Percentiles rank a stretch among this genome's conserved stretches.
phyloP scores from a whole-genome alignment of 1,140 invertebrate genomes.

The Cydia amplana region DNA sequence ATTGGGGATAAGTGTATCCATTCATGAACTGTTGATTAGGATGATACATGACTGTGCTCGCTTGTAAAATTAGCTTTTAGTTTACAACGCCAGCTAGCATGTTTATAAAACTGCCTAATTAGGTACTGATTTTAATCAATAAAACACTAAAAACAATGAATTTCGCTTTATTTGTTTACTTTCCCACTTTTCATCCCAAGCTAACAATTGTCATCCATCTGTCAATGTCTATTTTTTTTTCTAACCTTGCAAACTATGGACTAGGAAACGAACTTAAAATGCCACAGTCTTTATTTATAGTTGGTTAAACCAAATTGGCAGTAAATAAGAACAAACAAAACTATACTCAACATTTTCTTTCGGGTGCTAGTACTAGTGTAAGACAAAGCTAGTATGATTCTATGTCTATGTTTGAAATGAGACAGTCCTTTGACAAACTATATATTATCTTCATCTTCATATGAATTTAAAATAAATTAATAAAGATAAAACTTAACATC shows the following conservation, averaged over 20 bases:
- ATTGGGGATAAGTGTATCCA: slow-evolving; percentile 3
- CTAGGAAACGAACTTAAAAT: background rate
- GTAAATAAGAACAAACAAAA: too few relatives aligned
- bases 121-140: background rate
- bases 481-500: background rate
- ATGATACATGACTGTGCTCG: background rate
- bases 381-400: too few relatives aligned
- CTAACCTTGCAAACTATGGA: background rate
- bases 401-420: too few relatives aligned
- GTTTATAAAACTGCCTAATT: background rate
- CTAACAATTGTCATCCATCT: background rate
- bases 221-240: slow-evolving; percentile 27
- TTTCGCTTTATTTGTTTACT: slow-evolving; percentile 17
- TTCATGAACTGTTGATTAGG: background rate
- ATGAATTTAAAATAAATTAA: background rate
- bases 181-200: background rate
- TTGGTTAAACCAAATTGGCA: background rate
- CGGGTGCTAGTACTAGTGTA: too few relatives aligned
- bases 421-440: too few relatives aligned
- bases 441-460: too few relatives aligned
- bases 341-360: too few relatives aligned
- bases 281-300: background rate
- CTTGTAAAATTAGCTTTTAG: background rate
- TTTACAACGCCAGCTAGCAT: background rate
- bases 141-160: slow-evolving; percentile 12